Evolutionary conservation across 2,888 invertebrate genomes (phyloP), one percentile per base, ranked within the genome.

Genomic region (Andrena chrysosceles): DNA sequence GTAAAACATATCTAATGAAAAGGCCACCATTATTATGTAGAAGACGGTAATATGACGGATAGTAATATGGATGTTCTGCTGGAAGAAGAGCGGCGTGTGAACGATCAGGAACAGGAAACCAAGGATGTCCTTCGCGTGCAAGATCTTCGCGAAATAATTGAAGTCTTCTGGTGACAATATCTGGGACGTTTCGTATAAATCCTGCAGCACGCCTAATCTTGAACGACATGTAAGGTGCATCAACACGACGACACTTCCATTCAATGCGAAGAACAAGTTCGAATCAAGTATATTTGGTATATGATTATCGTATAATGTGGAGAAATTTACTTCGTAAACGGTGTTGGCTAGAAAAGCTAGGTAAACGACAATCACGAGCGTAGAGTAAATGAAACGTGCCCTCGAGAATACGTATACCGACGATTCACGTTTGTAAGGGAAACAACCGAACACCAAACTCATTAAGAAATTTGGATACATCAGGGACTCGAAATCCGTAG

Each of bases 51-150:
- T 2, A 10, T 33, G 2, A 0, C 0, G 4, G 0, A 60, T 0
- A 0, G 31, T 60, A 1, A 49, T 0, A 0, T 1, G 0, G 0
- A 0, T 0, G 1, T 59, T 35, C 0, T 7, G 2, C 0, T 68
- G 68, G 35, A 74, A 81, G 13, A 88, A 54, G 10, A 89, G 90
- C 2, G 84, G 81, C 0, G 59, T 0, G 33, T 91, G 91, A 0
- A 23, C 33, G 0, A 86, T 0, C 0, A 93, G 48, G 23, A 88
- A 84, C 0, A 85, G 1, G 10, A 89, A 88, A 0, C 88, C 85
- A 0, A 87, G 0, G 0, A 91, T 69, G n/a, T 93, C 90, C 59
- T 92, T 93, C 0, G 69, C 56, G 26, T 91, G 90, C 16, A 92
- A 66, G 23, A 89, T 26, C 56, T 71, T 84, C 0, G 91, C 78